These are phyloP conservation scores for Phymanthus crucifer DNA, from an alignment of 92 coral and sea anemone genomes.

Conservation along the genomic window DNA sequence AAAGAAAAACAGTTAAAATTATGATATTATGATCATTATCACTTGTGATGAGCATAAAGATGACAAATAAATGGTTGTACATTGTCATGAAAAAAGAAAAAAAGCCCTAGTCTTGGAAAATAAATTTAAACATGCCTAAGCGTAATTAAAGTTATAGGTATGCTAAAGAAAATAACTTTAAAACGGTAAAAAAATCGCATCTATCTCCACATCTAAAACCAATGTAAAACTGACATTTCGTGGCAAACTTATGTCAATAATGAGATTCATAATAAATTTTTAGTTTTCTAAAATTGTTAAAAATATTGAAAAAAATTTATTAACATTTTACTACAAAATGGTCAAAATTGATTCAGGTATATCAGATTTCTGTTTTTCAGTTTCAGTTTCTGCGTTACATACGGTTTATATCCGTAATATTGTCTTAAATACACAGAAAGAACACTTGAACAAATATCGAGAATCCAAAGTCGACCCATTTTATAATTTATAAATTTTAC, in stretches of 20 bases:
- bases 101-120: neutral
- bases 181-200: neutral
- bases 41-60: too few species aligned
- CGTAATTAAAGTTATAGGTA: neutral
- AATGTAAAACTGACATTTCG: neutral
- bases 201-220: neutral
- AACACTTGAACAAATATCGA: slow-evolving; percentile 8
- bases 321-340: neutral
- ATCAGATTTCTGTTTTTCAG: neutral
- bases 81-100: neutral
- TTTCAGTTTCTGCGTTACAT: neutral
- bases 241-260: neutral
- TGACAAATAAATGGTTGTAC: neutral
- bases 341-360: neutral
- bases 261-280: neutral
- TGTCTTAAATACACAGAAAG: neutral
- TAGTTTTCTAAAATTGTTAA: neutral
- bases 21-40: too few species aligned
- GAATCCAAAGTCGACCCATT: neutral
- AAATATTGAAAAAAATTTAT: neutral
- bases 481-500: neutral
- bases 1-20: too few species aligned
- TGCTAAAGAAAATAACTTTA: neutral
- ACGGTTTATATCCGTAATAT: neutral
- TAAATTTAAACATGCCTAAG: neutral